Evolutionary conservation across 2,888 invertebrate genomes (phyloP), one percentile per base, ranked within the genome.

Genomic region (Tinea semifulvella): DNA sequence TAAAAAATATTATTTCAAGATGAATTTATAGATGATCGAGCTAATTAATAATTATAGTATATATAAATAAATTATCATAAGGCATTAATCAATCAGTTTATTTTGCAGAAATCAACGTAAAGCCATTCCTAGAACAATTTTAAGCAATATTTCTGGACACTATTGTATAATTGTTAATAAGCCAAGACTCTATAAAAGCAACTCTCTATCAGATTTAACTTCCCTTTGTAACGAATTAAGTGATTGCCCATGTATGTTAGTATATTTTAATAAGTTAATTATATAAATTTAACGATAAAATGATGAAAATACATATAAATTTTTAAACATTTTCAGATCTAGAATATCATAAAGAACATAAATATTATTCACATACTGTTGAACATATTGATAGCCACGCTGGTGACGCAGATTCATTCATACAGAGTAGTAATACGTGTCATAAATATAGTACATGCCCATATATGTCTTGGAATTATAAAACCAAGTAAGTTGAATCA

Each of bases 91-190:
- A n/a, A n/a, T n/a, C n/a, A n/a, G n/a, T n/a, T n/a, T n/a, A 14
- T n/a, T 13, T 31, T 31, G 14, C 31, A 31, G 31, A 31, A 31
- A 31, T 14, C 31, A 31, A n/a, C 31, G 31, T 3, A 31, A 31
- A 31, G 14, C 14, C 7, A 36, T n/a, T 17, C 18, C 36, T 16
- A 36, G 16, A 36, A 17, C 17, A 18, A 6, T 10, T 17, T 18
- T 36, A 18, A 36, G 17, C n/a, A 36, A 36, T 36, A 36, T 36
- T 3, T 20, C 19, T 14, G 22, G 22, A 52, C 65, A 68, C 42
- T 77, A 76, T 54, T 72, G 64, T 49, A 76, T 79, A 51, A 72
- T 69, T n/a, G 74, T 79, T 49, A n/a, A n/a, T n/a, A 69, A 68
- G 47, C 77, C 76, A 3, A 71, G 67, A 57, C 50, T 68, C 11